Base-by-base conservation (phyloP, 1,140 invertebrate species). In the Lepeophtheirus salmonis region DNA sequence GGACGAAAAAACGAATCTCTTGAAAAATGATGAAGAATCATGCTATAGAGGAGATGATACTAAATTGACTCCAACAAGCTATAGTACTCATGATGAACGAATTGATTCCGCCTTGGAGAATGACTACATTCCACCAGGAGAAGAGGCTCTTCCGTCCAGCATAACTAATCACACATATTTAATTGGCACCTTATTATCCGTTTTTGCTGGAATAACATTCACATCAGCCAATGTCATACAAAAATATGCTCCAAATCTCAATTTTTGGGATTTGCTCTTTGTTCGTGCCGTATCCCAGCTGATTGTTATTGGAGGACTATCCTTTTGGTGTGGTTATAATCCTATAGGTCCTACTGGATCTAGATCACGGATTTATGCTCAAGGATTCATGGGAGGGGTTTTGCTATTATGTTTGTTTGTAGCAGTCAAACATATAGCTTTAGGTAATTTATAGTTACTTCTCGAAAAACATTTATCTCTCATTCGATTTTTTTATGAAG, bases 201-300 rank as follows among this genome's bases (percentile, higher is more conserved):
- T 41, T n/a, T n/a, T 41, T n/a, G 55, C 55, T 26, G 55, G 55
- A 30, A 10, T 25, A 12, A 26, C 26, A 6, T 57, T 57, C 55
- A 57, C 55, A 26, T 10, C 26, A 1, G 55, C 55, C 26, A 57
- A 57, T 24, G 55, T 57, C 17, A 57, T 57, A n/a, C 55, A 57
- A 41, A 57, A 57, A 18, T 17, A 24, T 57, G n/a, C 23, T 41
- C 55, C 55, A 6, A 30, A 41, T 18, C 55, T 57, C 16, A 57
- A 57, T n/a, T 57, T 57, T 30, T 57, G 55, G 55, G 16, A 41
- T 25, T 30, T 57, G 55, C 55, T 57, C 55, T 41, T 57, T 25
- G 17, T 26, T 25, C 22, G 55, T 17, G 21, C 55, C 55, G 25
- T 57, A 12, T 17, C 55, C 26, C 55, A 57, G 26, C n/a, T 57